Evolutionary conservation across 1,140 invertebrate genomes (phyloP).

Genomic region (Monomorium pharaonis): DNA sequence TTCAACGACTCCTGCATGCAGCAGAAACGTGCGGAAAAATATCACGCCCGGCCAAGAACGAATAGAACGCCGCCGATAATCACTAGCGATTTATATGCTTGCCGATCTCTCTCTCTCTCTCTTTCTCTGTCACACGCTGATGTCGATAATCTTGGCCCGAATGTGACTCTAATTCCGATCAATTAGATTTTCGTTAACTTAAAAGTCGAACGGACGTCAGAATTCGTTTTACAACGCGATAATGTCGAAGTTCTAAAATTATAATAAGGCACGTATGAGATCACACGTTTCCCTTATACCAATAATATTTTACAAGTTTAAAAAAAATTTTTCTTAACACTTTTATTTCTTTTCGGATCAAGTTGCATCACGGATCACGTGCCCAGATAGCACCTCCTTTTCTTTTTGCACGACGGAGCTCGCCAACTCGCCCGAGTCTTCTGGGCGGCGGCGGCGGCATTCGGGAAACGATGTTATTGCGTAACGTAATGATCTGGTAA

Average conservation of each 20-base stretch:
- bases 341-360: no score
- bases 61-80: conserved; percentile 5
- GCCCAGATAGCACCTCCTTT: neutral
- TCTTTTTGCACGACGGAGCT: neutral
- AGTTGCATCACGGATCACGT: no score
- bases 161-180: neutral
- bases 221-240: neutral
- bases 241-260: neutral
- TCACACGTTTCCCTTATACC: neutral
- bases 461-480: conserved; percentile 41
- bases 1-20: conserved; percentile 65
- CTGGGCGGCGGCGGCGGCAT: neutral
- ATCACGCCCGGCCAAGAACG: conserved; percentile 10
- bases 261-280: neutral
- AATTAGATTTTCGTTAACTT: neutral
- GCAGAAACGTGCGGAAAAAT: conserved; percentile 9
- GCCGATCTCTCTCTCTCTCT: neutral
- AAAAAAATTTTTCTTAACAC: neutral
- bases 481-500: conserved; percentile 77
- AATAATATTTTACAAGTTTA: no score
- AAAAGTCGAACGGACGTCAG: neutral
- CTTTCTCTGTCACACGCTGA: neutral
- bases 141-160: no score
- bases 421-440: neutral
- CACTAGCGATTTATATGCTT: neutral